Base-by-base conservation (phyloP, 1,140 invertebrate genomes). In the Tribolium madens region DNA sequence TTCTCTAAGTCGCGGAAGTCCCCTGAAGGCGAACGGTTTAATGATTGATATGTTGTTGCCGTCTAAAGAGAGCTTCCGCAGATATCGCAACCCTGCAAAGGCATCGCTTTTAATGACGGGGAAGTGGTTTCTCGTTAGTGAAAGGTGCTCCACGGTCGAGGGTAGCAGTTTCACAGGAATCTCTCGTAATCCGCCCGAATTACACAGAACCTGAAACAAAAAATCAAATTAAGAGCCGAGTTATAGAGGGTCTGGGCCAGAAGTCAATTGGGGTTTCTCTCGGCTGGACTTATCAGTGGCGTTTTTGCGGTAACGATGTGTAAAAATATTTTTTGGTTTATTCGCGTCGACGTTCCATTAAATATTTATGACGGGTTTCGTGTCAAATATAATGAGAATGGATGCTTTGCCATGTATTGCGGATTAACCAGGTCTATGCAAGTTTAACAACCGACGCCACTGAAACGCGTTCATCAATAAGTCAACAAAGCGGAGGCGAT, bases 1-100 rank as follows among this genome's bases (percentile, higher is more conserved):
- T 79, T 94, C 93, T 47, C 90, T 88, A 0, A 96, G 87, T 0
- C 91, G 90, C 0, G 90, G 91, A 15, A 96, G 84, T 0, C 94
- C 94, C 9, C 93, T 89, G 84, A 96, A 95, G 15, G 94, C 94
- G 84, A 95, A 95, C 13, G 93, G 91, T 78, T 92, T 92, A 79
- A 96, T 94, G 3, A 89, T 87, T 0, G 92, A 90, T 52, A 96
- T 93, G 84, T 94, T 94, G 85, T 95, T 95, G 70, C 92, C 91
- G 84, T 96, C 93, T 53, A 96, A 87, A 0, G 90, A 92, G 10
- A 95, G 89, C 74, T 94, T 94, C 31, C 91, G 89, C 9, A 96
- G 85, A 5, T 90, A 88, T 4, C 91, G 88, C 47, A 95, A 86
- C 1, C 92, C 92, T 5, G 90, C 88, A 81, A 96, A 95, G 0